Conservation (phyloP, 2,113 vertebrate species). For the Erpornis zantholeuca region DNA sequence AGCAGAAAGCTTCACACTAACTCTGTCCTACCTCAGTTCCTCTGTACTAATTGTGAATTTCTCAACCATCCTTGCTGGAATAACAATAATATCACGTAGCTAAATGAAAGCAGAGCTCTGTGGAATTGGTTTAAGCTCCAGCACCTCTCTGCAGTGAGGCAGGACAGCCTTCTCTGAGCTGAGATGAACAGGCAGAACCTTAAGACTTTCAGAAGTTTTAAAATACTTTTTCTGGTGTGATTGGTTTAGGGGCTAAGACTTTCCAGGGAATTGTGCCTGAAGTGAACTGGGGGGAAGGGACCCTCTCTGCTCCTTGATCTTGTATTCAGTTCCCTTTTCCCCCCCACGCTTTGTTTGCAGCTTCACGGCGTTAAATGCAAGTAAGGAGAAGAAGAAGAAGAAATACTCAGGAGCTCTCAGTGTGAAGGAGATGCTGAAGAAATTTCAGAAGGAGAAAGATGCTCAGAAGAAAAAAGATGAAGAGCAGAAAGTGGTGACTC, state of each 20-base stretch:
- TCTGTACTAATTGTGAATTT: not conserved
- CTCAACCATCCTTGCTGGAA: not conserved
- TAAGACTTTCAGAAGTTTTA: not conserved
- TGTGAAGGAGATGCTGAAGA: constrained; percentile 90
- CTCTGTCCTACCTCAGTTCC: not conserved
- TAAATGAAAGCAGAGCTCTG: not conserved
- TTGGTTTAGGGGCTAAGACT: not conserved
- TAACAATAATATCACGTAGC: not conserved
- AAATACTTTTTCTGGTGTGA: not conserved
- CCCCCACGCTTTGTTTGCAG: not conserved
- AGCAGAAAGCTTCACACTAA: not conserved
- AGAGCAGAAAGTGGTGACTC: constrained; percentile 19
- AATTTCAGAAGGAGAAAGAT: constrained; percentile 90
- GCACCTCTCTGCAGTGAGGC: not conserved
- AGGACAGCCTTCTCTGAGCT: not conserved
- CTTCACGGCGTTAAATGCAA: constrained; percentile 72
- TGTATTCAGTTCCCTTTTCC: not conserved
- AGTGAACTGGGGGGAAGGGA: not conserved
- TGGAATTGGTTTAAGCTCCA: not conserved
- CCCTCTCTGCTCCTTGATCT: not conserved
- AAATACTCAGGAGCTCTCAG: constrained; percentile 75
- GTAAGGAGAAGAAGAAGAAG: constrained; percentile 85
- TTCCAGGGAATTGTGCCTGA: not conserved
- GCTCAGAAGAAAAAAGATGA: constrained; percentile 73
- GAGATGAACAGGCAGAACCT: not conserved